Evolutionary conservation across 2,888 invertebrate species (phyloP), one percentile per base, ranked within the genome.

Genomic region (Caenorhabditis sinica): DNA sequence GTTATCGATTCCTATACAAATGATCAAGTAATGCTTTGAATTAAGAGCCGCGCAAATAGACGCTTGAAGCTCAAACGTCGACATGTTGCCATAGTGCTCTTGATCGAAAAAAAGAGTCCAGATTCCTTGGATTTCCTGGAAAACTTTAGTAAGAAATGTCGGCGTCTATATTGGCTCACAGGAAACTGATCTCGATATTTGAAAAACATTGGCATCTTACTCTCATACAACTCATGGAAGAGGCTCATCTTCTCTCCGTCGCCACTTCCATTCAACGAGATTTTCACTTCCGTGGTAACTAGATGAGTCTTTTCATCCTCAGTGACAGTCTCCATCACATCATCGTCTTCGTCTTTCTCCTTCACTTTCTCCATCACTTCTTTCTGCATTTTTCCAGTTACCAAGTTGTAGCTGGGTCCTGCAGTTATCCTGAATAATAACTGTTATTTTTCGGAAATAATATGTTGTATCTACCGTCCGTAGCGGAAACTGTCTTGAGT

Each of bases 11-110:
- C 84, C 84, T 5, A 84, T 60, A 33, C 80, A 84, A 30, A 80
- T 45, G 1, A 84, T 71, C 69, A 72, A 17, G 30, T 71, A 56
- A 23, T 76, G 77, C 20, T 75, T 75, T 4, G 84, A 84, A 40
- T 84, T 84, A 6, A 84, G 60, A 17, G 84, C 84, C 1, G 84
- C 84, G 28, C 84, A 84, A 45, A 84, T 81, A 5, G 84, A 33
- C 3, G 80, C 80, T 61, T 84, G 84, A 3, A 84, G 43, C 25
- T 84, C 80, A 33, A 66, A 80, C 3, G 80, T 84, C 3, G 80
- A 72, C 71, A 80, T 65, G 5, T 71, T 45, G 0, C 63, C 33
- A 33, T 80, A 76, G 11, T 79, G 66, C 8, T 66, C 33, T 69
- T 83, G 74, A 23, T 74, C 79, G 56, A 79, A 69, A 2, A 80